phyloP scores from a whole-genome alignment of 2,888 invertebrate genomes.

The Sylvicola fuscatus region DNA sequence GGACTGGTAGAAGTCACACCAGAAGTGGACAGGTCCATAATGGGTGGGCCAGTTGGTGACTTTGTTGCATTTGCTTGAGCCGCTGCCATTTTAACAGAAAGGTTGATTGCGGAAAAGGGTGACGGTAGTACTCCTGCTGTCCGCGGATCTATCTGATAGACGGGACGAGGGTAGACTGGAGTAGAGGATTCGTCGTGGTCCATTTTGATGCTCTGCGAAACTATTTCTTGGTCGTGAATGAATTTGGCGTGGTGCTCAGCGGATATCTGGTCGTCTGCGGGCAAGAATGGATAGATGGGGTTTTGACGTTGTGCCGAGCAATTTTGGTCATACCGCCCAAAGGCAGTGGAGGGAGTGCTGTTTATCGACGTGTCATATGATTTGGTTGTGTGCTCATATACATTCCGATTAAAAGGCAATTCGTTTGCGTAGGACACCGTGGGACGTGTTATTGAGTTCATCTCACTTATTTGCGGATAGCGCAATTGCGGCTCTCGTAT shows the following conservation, averaged over 20 bases:
- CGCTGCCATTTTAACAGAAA: conserved; percentile 56
- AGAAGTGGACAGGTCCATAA: conserved; percentile 71
- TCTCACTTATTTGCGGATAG: conserved; percentile 38
- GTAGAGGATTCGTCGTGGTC: conserved; percentile 49
- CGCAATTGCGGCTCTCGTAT: conserved; percentile 15
- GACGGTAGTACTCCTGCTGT: conserved; percentile 30
- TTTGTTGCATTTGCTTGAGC: conserved; percentile 22
- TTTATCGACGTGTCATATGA: conserved; percentile 29
- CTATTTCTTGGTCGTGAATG: conserved; percentile 30
- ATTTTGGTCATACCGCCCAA: conserved; percentile 41
- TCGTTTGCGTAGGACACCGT: conserved; percentile 36
- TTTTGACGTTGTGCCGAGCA: conserved; percentile 30
- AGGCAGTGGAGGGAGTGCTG: conserved; percentile 28
- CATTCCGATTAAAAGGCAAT: conserved; percentile 18
- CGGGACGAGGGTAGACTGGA: conserved; percentile 60
- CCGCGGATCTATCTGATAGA: conserved; percentile 58
- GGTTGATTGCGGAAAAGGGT: conserved; percentile 61
- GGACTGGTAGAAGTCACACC: conserved; percentile 69
- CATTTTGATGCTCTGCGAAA: conserved; percentile 27
- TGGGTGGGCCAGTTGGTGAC: conserved; percentile 33
- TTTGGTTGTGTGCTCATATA: conserved; percentile 31
- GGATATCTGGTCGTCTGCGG: conserved; percentile 17
- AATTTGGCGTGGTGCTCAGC: conserved; percentile 33
- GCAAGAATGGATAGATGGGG: conserved; percentile 36
- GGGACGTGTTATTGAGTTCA: conserved; percentile 31